Percentiles rank a stretch among this genome's conserved stretches.
phyloP scores from a whole-genome alignment of 2,113 vertebrate genomes.

The Bombycilla garrulus region DNA sequence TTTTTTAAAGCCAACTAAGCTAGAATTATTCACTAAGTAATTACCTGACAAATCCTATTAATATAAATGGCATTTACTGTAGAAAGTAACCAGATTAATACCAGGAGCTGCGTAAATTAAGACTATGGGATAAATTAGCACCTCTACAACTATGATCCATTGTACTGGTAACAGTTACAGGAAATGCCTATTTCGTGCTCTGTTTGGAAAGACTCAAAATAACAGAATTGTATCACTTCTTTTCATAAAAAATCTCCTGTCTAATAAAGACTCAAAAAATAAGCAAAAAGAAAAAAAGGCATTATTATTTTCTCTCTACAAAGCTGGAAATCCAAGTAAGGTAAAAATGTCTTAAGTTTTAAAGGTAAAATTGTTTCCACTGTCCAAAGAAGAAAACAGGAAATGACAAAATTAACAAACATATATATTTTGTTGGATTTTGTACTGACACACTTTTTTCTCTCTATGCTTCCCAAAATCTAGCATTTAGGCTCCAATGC shows the following conservation, averaged over 20 bases:
- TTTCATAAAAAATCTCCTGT: background rate
- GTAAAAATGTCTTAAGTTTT: background rate
- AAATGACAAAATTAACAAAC: background rate
- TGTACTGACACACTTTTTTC: background rate
- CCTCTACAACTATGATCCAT: background rate
- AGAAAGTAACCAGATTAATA: conserved; percentile 7
- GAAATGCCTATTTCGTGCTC: background rate
- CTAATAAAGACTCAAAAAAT: background rate
- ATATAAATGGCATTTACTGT: background rate
- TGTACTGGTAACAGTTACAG: background rate
- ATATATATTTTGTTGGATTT: background rate
- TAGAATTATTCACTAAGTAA: background rate
- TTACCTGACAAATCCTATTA: conserved; percentile 35
- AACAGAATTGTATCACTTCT: background rate
- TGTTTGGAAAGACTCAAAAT: background rate
- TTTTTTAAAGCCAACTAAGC: background rate
- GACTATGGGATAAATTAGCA: background rate
- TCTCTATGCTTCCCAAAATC: background rate
- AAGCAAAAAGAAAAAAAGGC: background rate
- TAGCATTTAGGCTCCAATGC: background rate
- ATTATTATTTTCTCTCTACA: background rate
- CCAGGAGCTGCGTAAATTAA: background rate
- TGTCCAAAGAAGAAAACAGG: background rate
- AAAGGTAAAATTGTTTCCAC: background rate
- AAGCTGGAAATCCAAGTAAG: background rate